Percentiles rank a stretch among this genome's conserved stretches.
Evolutionary conservation across 2,113 vertebrate genomes (phyloP).

Genomic region (Oryctolagus cuniculus): mOryCun1.1 NC_091440.1:109509501-109510000

Average conservation of each 20-base stretch:
- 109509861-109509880: slow-evolving; percentile 92
- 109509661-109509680: neutral
- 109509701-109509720: fast-evolving
- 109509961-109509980: neutral
- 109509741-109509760: neutral
- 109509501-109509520: too few species aligned
- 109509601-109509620: neutral
- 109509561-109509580: too few species aligned
- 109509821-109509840: slow-evolving; percentile 99
- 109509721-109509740: fast-evolving
- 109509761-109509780: neutral
- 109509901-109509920: slow-evolving; percentile 91
- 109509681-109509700: neutral
- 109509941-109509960: slow-evolving; percentile 89
- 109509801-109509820: slow-evolving; percentile 94
- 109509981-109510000: neutral
- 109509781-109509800: slow-evolving; percentile 69
- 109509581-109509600: too few species aligned
- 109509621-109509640: too few species aligned
- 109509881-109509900: slow-evolving; percentile 96
- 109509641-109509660: neutral
- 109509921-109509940: slow-evolving; percentile 94
- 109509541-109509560: too few species aligned
- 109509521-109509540: too few species aligned
- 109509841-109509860: slow-evolving; percentile 97